Percentiles rank a stretch among this genome's conserved stretches.
Evolutionary conservation across 2,888 invertebrate species (phyloP).

Genomic region (Tachina grossa): DNA sequence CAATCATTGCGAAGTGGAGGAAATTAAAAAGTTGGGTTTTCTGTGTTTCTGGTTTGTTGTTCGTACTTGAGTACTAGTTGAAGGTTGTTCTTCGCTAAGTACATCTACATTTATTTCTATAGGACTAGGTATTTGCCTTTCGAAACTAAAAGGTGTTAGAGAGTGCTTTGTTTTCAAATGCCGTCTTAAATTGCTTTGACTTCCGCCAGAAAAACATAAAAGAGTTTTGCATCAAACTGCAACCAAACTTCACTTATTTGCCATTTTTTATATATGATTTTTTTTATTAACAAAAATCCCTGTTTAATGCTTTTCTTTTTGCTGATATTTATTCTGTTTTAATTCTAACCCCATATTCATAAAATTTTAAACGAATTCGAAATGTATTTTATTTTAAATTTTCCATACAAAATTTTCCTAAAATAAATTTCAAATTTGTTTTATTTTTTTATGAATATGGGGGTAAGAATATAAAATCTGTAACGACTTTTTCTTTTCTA

Average conservation of each 20-base stretch:
- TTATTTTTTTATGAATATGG: too few relatives aligned
- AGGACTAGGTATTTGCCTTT: not conserved
- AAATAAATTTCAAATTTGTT: too few relatives aligned
- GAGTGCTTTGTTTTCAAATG: conserved; percentile 26
- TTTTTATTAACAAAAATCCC: too few relatives aligned
- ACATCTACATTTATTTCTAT: not conserved
- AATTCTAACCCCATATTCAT: too few relatives aligned
- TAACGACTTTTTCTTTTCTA: not conserved
- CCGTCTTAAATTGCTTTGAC: conserved; percentile 20
- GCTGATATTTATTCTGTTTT: not conserved
- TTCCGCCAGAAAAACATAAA: not conserved
- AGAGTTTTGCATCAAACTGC: conserved; percentile 1
- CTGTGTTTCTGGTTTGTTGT: not conserved
- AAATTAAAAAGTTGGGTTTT: not conserved
- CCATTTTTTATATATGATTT: not conserved
- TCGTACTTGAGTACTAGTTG: not conserved
- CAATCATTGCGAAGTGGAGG: not conserved
- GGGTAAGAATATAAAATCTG: not conserved
- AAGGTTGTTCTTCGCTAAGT: not conserved
- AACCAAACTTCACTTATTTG: conserved; percentile 1
- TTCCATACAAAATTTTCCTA: too few relatives aligned
- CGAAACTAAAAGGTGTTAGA: conserved; percentile 1
- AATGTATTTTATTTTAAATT: too few relatives aligned
- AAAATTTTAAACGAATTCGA: too few relatives aligned
- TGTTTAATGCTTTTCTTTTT: too few relatives aligned